Conservation (phyloP, 2,797 vertebrate genomes). For the Chiloscyllium punctatum region DNA sequence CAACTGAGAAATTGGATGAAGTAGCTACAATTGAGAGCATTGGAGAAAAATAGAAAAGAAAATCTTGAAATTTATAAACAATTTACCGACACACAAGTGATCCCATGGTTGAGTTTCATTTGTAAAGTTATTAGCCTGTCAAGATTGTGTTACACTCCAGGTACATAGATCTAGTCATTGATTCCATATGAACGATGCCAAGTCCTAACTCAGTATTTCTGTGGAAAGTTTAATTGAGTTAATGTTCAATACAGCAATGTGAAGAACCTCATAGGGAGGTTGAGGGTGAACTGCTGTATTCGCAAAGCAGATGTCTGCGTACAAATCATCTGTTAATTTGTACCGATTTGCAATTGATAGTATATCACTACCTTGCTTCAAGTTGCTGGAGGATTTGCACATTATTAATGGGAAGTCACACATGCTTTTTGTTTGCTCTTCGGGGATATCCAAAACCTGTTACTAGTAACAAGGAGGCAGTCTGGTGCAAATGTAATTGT, state of each 20-base stretch:
- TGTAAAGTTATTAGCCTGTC: neutral
- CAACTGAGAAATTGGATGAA: neutral
- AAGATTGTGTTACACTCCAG: neutral
- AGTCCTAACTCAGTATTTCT: neutral
- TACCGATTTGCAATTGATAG: neutral
- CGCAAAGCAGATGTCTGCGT: neutral
- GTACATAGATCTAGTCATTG: neutral
- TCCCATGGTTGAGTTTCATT: neutral
- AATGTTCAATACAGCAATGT: neutral
- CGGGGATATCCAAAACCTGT: neutral
- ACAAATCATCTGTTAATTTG: neutral
- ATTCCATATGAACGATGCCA: neutral
- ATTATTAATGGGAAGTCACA: neutral
- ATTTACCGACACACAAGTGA: neutral
- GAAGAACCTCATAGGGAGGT: neutral
- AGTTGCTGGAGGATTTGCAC: neutral
- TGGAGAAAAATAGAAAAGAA: neutral
- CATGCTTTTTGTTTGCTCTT: slow-evolving; percentile 36
- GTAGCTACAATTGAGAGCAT: neutral
- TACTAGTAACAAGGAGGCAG: neutral
- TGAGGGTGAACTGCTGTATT: neutral
- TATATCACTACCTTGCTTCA: neutral
- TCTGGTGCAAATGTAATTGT: neutral
- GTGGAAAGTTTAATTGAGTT: neutral
- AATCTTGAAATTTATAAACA: neutral